A percentile compares a stretch with the other conserved stretches of the same genome.
Evolutionary conservation across 2,113 vertebrate genomes (phyloP).

Genomic region (Heteronetta atricapilla): DNA sequence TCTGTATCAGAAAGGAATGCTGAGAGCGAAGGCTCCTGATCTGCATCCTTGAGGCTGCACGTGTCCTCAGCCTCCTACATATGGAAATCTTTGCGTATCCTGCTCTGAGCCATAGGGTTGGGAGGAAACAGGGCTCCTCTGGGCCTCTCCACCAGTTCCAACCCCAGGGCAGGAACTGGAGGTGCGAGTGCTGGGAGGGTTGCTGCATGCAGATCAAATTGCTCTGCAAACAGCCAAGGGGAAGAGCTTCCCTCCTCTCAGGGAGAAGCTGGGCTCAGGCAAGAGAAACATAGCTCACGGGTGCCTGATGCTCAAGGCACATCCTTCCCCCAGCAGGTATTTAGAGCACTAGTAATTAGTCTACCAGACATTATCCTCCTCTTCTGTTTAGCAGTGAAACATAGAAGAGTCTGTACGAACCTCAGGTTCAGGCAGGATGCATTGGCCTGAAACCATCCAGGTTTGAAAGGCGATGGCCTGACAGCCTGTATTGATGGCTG

Average conservation of each 20-base stretch:
- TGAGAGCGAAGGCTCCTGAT: background rate
- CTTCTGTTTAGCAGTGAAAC: background rate
- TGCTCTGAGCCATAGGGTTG: background rate
- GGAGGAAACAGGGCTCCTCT: background rate
- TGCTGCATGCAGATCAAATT: background rate
- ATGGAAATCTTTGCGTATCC: background rate
- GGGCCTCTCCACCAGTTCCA: background rate
- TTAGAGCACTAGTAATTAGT: background rate
- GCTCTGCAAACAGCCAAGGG: background rate
- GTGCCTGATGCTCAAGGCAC: background rate
- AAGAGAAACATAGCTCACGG: background rate
- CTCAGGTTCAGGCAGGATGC: background rate
- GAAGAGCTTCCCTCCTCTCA: background rate
- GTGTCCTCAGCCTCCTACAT: fast-evolving
- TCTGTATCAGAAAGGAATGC: background rate
- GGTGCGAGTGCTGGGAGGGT: background rate
- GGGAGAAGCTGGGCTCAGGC: background rate
- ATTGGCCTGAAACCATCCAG: background rate
- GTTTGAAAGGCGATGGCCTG: background rate
- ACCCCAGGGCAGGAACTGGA: background rate
- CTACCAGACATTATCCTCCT: background rate
- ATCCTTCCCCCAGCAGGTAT: background rate
- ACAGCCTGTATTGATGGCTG: background rate
- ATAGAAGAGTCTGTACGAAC: background rate
- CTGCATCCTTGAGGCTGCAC: background rate